Conservation (phyloP, 2,888 invertebrate genomes). For the Macrosiphum euphorbiae region DNA sequence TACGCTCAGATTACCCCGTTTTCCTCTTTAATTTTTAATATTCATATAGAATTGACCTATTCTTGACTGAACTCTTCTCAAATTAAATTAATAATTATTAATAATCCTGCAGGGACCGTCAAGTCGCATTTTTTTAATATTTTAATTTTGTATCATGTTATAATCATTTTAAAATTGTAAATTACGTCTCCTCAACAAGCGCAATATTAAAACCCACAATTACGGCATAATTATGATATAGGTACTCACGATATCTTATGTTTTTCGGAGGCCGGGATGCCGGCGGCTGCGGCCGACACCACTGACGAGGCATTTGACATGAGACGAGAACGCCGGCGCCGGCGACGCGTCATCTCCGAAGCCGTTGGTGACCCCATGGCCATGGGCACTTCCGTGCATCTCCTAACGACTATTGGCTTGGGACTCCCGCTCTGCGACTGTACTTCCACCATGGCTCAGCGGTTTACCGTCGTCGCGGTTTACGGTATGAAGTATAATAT, state of each 20-base stretch:
- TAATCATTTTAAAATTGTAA: neutral
- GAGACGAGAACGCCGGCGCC: constrained; percentile 9
- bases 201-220: no score
- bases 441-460: neutral
- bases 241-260: constrained; percentile 51
- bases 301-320: constrained; percentile 33
- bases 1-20: neutral
- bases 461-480: neutral
- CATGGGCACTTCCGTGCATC: neutral
- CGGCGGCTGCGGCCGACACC: constrained; percentile 22
- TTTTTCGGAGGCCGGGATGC: constrained; percentile 3
- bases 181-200: neutral
- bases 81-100: neutral
- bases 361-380: neutral
- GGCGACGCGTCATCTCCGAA: constrained; percentile 34
- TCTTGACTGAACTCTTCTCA: neutral
- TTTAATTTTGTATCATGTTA: neutral
- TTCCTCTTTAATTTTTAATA: neutral
- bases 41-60: neutral
- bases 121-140: neutral
- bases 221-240: neutral
- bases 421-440: neutral
- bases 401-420: neutral
- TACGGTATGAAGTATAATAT: neutral
- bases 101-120: neutral